phyloP scores from a whole-genome alignment of 2,797 vertebrate species.

The Glyptemys insculpta region DNA sequence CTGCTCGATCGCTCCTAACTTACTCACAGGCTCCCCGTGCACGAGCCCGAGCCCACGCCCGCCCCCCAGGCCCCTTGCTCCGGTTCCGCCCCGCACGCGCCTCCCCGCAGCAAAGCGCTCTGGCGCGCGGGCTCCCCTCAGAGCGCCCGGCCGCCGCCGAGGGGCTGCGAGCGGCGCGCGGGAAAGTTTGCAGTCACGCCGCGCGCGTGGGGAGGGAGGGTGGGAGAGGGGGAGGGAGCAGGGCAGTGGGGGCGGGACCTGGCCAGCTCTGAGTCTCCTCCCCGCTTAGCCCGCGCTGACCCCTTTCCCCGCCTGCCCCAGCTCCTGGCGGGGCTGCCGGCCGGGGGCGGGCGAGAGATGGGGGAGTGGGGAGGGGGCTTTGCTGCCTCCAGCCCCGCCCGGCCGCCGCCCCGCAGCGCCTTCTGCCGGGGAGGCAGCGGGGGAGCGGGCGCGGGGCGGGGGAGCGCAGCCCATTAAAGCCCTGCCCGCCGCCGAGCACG shows the following conservation, averaged over 20 bases:
- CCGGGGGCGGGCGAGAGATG: neutral
- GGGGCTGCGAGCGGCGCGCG: too few species aligned
- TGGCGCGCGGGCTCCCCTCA: too few species aligned
- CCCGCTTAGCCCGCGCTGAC: neutral
- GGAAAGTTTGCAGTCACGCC: neutral
- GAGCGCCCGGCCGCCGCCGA: too few species aligned
- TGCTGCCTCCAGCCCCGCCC: neutral
- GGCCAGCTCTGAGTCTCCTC: too few species aligned
- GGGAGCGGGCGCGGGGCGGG: neutral
- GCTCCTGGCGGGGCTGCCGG: neutral
- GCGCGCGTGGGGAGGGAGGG: too few species aligned
- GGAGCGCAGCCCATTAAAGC: slow-evolving; percentile 29
- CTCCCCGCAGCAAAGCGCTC: neutral
- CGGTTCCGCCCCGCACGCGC: too few species aligned
- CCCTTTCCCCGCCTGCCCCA: neutral
- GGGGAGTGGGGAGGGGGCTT: neutral
- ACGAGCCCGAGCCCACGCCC: neutral
- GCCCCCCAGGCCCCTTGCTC: neutral
- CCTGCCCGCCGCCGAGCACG: neutral
- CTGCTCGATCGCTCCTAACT: neutral
- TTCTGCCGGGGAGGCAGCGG: neutral
- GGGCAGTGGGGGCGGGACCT: too few species aligned
- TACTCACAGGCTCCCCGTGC: neutral
- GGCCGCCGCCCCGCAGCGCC: neutral
- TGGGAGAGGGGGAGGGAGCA: rapidly evolving